A percentile compares a stretch with the other conserved stretches of the same genome.
Conservation (phyloP, 2,113 vertebrate species). For the Plecturocebus donacophilus region DNA sequence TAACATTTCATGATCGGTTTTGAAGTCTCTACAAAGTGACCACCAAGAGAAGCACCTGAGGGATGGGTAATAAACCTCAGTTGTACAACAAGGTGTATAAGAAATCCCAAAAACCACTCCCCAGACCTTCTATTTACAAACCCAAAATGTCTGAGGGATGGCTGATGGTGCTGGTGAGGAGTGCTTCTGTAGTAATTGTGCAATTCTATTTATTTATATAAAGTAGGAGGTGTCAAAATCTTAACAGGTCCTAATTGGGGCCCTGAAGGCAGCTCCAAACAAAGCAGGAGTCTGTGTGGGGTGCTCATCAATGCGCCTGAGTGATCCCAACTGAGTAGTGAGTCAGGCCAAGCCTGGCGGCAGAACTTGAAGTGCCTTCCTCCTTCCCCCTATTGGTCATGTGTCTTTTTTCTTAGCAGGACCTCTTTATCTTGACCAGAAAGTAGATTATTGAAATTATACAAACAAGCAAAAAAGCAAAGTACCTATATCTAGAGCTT, state of each 20-base stretch:
- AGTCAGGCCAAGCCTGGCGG: background rate
- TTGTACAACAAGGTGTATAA: background rate
- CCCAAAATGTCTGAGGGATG: background rate
- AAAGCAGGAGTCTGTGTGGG: background rate
- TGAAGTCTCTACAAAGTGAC: background rate
- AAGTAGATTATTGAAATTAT: background rate
- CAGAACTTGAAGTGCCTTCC: background rate
- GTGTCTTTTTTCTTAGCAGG: background rate
- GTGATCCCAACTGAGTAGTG: accelerated
- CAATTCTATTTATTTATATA: background rate
- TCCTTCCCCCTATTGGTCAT: background rate
- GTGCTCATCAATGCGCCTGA: background rate
- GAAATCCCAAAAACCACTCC: background rate
- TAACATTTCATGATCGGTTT: background rate
- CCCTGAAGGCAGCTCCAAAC: background rate
- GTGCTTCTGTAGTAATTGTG: background rate
- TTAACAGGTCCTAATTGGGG: background rate
- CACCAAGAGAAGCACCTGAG: background rate
- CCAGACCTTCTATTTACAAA: background rate
- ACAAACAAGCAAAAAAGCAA: background rate
- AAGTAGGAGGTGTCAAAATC: background rate
- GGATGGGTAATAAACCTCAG: background rate
- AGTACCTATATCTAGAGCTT: background rate
- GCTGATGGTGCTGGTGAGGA: background rate
- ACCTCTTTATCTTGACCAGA: background rate